Base-by-base conservation (phyloP, 2,797 vertebrate genomes). In the Hephaestus fuliginosus region DNA sequence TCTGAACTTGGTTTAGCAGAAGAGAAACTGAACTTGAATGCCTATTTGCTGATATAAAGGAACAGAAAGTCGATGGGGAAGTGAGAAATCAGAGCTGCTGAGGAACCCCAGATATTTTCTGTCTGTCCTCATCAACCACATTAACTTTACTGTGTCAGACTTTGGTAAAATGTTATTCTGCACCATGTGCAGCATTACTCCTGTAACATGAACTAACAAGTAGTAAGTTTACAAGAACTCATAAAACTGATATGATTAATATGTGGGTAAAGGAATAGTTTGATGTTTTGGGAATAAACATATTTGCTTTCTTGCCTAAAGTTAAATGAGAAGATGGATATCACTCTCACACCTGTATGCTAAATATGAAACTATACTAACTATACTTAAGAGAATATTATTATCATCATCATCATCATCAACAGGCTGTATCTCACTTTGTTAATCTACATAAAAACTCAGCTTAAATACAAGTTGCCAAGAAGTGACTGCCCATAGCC, bases 61-160 rank as follows among this genome's bases (percentile, higher is more conserved):
- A 82, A 86, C 5, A 33, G 41, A 78, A 58, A 70, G 30, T 46
- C 56, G 65, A 11, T 7, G 43, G 58, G 63, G 62, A 78, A 82
- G 52, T 71, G 58, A 76, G 15, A 72, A 18, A 41, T 25, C 18
- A 36, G 12, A 49, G 41, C 28, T 28, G 17, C 0, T n/a, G 69
- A 63, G 20, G 57, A 66, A 76, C 62, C 11, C 20, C 39, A 20
- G 57, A 13, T 1, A 20, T 41, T n/a, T 36, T 57, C 13, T 1
- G 5, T 56, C 44, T 3, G 11, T 43, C 15, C 5, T 25, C 25
- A 25, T 25, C 25, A 25, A 25, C 25, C 25, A 25, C 25, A 25
- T 25, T 25, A 25, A 25, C 25, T 25, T 25, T 25, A 25, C 25
- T 25, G 25, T 25, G 25, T 25, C 25, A 25, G 25, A 25, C 25